These are phyloP conservation scores for Polydrusus tereticollis DNA, from an alignment of 2,888 invertebrate genomes.

Conservation along the genomic window DNA sequence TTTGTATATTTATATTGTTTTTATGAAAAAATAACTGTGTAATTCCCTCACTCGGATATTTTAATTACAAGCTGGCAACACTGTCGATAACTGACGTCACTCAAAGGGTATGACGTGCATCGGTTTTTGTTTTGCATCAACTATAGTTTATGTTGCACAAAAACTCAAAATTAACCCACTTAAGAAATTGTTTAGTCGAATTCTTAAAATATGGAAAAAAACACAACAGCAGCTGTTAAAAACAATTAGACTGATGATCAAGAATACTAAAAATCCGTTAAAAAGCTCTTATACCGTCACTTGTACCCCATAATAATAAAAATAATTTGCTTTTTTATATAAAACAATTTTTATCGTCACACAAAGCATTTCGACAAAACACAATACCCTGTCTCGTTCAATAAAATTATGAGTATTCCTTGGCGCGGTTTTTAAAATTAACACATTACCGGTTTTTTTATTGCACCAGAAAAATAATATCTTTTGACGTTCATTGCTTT, in stretches of 20 bases:
- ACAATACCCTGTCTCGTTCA: slow-evolving; percentile 27
- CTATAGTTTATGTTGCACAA: too few relatives aligned
- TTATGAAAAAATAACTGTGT: too few relatives aligned
- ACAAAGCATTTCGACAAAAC: slow-evolving; percentile 12
- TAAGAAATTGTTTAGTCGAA: slow-evolving; percentile 20
- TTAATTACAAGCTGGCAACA: too few relatives aligned
- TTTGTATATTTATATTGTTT: too few relatives aligned
- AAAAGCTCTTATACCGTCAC: slow-evolving; percentile 4
- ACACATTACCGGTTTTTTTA: slow-evolving; percentile 25
- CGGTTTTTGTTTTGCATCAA: too few relatives aligned
- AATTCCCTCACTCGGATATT: too few relatives aligned
- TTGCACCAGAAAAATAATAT: slow-evolving; percentile 22
- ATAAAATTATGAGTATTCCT: slow-evolving; percentile 29
- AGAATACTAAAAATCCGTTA: slow-evolving; percentile 11
- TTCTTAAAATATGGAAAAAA: slow-evolving; percentile 18
- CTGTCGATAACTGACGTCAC: too few relatives aligned
- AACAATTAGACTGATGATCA: neutral
- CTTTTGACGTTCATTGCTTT: slow-evolving; percentile 15
- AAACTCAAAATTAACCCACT: slow-evolving; percentile 6
- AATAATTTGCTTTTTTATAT: neutral
- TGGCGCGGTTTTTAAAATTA: slow-evolving; percentile 20
- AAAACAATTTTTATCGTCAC: slow-evolving; percentile 29
- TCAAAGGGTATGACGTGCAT: too few relatives aligned
- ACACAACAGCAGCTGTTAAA: slow-evolving; percentile 7
- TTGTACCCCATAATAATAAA: slow-evolving; percentile 8